Evolutionary conservation across 2,113 vertebrate species (phyloP).

Genomic region (Oriolus oriolus): DNA sequence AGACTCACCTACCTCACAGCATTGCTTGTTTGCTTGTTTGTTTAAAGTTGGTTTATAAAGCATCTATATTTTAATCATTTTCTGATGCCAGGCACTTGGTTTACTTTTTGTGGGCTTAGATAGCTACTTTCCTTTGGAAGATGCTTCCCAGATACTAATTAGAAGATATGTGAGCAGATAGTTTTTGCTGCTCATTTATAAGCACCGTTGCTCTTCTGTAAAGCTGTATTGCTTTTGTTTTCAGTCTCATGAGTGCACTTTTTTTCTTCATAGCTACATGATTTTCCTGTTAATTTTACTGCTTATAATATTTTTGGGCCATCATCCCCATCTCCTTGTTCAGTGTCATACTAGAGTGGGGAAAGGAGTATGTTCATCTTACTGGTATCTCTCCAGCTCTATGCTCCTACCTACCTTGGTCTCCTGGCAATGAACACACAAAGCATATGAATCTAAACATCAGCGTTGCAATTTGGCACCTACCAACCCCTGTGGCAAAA

Average conservation of each 20-base stretch:
- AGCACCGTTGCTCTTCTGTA: not conserved
- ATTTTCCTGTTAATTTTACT: not conserved
- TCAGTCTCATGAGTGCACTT: accelerated
- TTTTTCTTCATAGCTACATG: not conserved
- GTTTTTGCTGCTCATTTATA: not conserved
- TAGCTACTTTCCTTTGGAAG: not conserved
- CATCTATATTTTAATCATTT: not conserved
- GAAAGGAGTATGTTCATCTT: not conserved
- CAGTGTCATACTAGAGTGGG: not conserved
- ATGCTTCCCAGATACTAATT: not conserved
- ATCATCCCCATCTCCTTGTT: not conserved
- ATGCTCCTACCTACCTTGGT: not conserved
- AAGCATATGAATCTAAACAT: not conserved
- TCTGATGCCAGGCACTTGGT: not conserved
- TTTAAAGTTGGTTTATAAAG: not conserved
- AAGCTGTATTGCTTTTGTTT: not conserved
- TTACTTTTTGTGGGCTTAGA: not conserved
- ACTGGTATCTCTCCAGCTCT: not conserved
- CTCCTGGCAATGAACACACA: not conserved
- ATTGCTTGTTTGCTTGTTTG: not conserved
- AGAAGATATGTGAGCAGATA: not conserved
- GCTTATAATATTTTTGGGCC: not conserved
- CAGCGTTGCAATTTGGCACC: not conserved
- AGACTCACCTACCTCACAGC: not conserved
- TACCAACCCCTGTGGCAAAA: not conserved